Conservation (phyloP, 2,113 vertebrate species). For the Nothoprocta perdicaria region DNA sequence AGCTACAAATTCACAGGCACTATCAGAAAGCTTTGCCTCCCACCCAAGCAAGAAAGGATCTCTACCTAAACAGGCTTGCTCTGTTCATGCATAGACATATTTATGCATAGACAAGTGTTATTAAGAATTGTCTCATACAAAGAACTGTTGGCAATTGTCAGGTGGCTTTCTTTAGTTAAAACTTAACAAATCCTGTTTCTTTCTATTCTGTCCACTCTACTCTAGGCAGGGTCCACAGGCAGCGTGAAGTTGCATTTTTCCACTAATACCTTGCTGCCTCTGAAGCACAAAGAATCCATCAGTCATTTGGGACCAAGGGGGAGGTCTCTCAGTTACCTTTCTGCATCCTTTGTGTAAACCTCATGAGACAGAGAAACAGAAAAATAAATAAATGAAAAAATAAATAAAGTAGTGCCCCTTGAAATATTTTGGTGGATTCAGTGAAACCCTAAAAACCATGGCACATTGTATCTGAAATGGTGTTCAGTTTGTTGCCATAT, state of each 20-base stretch:
- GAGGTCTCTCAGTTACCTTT: background rate
- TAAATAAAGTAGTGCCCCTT: background rate
- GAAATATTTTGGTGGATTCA: background rate
- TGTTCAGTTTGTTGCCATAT: background rate
- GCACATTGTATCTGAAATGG: background rate
- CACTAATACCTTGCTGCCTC: background rate
- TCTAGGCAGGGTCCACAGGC: background rate
- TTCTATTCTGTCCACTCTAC: background rate
- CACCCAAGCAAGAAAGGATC: background rate
- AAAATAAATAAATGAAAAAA: no score
- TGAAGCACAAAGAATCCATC: background rate
- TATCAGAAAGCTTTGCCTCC: background rate
- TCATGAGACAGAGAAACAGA: background rate
- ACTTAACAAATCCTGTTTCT: background rate
- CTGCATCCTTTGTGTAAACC: background rate
- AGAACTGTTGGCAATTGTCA: background rate
- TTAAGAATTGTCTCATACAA: background rate
- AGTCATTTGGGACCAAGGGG: background rate
- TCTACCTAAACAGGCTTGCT: background rate
- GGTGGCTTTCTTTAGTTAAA: background rate
- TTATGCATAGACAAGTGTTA: fast-evolving
- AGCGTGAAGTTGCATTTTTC: background rate
- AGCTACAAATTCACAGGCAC: background rate
- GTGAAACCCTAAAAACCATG: background rate
- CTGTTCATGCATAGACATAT: background rate